These are phyloP conservation scores for crab-eating macaque (Macaca fascicularis) DNA, from an alignment of 2,113 vertebrate genomes.

Conservation along the genomic window T2T-MFA8v1.1 NC_088376.1:134854001-134854500, in stretches of 20 bases:
- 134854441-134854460: too few relatives aligned
- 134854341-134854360: too few relatives aligned
- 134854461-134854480: too few relatives aligned
- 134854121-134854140: neutral
- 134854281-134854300: neutral
- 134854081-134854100: neutral
- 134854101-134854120: neutral
- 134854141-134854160: neutral
- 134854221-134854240: neutral
- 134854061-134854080: neutral
- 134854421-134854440: too few relatives aligned
- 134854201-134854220: neutral
- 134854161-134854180: neutral
- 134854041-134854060: slow-evolving; percentile 6
- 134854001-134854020: slow-evolving; percentile 27
- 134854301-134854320: neutral
- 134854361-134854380: too few relatives aligned
- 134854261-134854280: neutral
- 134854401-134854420: too few relatives aligned
- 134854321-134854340: too few relatives aligned
- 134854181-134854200: neutral
- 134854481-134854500: too few relatives aligned
- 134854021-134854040: neutral
- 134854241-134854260: neutral
- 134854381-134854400: too few relatives aligned